Base-by-base conservation (phyloP, 2,797 vertebrate species). In the Labeo calbasu region DNA sequence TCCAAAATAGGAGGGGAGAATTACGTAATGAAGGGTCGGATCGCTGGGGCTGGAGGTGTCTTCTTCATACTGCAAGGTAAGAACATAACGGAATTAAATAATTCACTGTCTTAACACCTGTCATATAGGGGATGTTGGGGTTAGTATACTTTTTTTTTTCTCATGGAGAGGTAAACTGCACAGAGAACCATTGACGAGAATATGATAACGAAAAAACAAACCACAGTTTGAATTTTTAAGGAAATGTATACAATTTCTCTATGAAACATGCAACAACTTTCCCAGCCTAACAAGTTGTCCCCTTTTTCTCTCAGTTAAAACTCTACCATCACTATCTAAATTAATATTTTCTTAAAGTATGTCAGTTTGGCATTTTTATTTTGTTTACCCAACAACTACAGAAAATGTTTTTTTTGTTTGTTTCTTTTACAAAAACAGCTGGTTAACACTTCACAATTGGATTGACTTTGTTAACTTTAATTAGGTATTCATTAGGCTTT, bases 21-120 rank as follows among this genome's bases (percentile, higher is more conserved):
- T 88, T 92, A 93, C 73, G 12, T 91, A 5, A 83, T 94, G 70
- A 98, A 97, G 88, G 94, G 94, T 6, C 95, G 92, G 86, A 85
- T 97, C 1, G 95, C 95, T 0, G 93, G 90, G 0, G 36, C 92
- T 0, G 95, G 96, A 11, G 97, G 97, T n/a, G 87, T 93, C 3
- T 88, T 96, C 48, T 94, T 96, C 76, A 82, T 98, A 77, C 88
- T 98, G 23, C 94, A 96, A 70, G 97, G 97, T 97, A 94, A 93
- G 46, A 13, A 70, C 4, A 23, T 61, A 19, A 28, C 25, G 36
- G 82, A 40, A 14, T n/a, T 21, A 21, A 2, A 1, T 5, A 1
- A 5, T 61, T 61, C 19, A 71, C 69, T 17, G 43, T 25, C n/a
- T 72, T 72, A 28, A 4, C 23, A 19, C n/a, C 3, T 71, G n/a